Evolutionary conservation across 1,140 invertebrate genomes (phyloP), one percentile per base, ranked within the genome.

Genomic region (Drosophila sulfurigaster): DNA sequence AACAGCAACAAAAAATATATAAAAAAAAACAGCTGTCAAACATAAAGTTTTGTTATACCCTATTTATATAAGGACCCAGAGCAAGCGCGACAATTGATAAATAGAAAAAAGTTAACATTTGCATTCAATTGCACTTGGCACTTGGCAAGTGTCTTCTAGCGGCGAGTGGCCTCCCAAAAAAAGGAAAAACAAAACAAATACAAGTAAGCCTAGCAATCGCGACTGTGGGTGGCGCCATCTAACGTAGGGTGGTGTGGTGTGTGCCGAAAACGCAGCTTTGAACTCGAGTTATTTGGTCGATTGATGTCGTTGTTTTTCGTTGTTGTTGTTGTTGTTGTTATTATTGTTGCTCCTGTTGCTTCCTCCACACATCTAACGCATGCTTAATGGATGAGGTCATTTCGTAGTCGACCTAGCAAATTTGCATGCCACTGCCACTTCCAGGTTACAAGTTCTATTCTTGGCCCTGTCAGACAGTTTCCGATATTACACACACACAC

Each of bases 221-320:
- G 20, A 25, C n/a, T 43, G 3, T 43, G 11, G 41, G 41, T 43
- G 41, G 41, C 11, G 41, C 41, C 41, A 43, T 43, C 41, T 43
- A 43, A 13, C 3, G 41, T 1, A 1, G 41, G 41, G 41, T 43
- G 41, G 41, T n/a, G 20, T 25, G 20, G 3, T 25, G 20, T 25
- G 20, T 25, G 20, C 20, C 20, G 20, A 4, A 43, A 43, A 13
- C 41, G n/a, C n/a, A 11, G 7, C 48, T 2, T 10, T 38, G 11
- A 49, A 49, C 7, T 49, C 8, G 1, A 64, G 67, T 82, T 86
- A 81, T 86, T 86, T 83, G 82, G 83, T 86, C 82, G 82, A 87
- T 87, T 88, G 70, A 20, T 30, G 56, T 28, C 6, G 58, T 52
- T 25, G 20, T 25, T 25, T 77, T 57, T 64, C 66, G 63, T 70